Evolutionary conservation across 2,797 vertebrate species (phyloP).

Genomic region (Lophius americanus): DNA sequence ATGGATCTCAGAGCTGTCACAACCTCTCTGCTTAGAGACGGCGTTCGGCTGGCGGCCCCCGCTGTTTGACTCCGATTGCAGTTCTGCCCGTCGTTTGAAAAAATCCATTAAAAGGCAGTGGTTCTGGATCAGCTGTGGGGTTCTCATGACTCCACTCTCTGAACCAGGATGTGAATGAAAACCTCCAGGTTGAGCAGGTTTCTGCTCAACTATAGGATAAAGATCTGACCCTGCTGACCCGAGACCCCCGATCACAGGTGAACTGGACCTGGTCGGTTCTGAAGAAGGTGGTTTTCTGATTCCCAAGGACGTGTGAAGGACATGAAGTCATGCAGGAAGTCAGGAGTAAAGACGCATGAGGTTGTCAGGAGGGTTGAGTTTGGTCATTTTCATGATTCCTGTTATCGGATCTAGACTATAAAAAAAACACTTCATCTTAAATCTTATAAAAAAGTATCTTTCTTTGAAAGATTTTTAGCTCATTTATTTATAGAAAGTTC

Average conservation of each 20-base stretch:
- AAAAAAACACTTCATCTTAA: too few relatives aligned
- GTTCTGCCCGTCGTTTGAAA: constrained; percentile 84
- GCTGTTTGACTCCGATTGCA: constrained; percentile 57
- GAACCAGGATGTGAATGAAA: constrained; percentile 43
- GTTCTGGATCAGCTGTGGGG: constrained; percentile 86
- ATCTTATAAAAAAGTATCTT: too few relatives aligned
- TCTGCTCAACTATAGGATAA: neutral
- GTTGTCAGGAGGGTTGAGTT: too few relatives aligned
- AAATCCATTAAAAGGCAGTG: constrained; percentile 90
- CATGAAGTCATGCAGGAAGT: too few relatives aligned
- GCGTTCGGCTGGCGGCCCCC: constrained; percentile 73
- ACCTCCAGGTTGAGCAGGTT: constrained; percentile 49
- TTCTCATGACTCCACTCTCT: constrained; percentile 70
- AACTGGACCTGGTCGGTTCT: neutral
- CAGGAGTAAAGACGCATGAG: too few relatives aligned
- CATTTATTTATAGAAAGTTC: too few relatives aligned
- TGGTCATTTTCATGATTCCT: too few relatives aligned
- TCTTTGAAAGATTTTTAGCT: too few relatives aligned
- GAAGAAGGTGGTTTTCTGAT: too few relatives aligned
- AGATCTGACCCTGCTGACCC: neutral
- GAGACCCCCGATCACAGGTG: neutral
- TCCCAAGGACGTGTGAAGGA: too few relatives aligned
- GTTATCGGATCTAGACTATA: too few relatives aligned
- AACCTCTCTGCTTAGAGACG: constrained; percentile 50
- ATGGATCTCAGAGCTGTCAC: constrained; percentile 68